phyloP scores from a whole-genome alignment of 2,797 vertebrate species.

The Sebastes ruberrimus region DNA sequence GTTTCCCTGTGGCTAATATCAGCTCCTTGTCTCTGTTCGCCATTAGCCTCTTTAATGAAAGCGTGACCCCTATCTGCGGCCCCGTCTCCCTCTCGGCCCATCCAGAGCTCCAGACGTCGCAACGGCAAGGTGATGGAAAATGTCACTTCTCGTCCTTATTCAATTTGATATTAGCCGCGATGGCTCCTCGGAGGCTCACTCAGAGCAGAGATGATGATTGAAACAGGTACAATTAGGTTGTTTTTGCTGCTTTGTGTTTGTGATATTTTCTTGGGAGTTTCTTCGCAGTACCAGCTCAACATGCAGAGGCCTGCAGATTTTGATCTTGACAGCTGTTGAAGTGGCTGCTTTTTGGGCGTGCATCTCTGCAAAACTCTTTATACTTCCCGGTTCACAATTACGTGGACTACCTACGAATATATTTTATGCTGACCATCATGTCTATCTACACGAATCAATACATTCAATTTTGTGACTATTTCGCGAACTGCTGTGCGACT shows the following conservation, averaged over 20 bases:
- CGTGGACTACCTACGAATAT: too few relatives aligned
- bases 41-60: slow-evolving; percentile 73
- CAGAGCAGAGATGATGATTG: not conserved
- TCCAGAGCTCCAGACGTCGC: slow-evolving; percentile 31
- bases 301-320: not conserved
- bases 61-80: slow-evolving; percentile 52
- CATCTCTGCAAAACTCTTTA: too few relatives aligned
- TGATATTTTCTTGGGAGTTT: not conserved
- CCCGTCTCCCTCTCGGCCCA: slow-evolving; percentile 36
- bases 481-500: too few relatives aligned
- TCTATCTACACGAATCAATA: too few relatives aligned
- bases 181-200: slow-evolving; percentile 28
- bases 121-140: slow-evolving; percentile 49
- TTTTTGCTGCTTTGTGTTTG: not conserved
- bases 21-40: slow-evolving; percentile 51
- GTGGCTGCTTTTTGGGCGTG: too few relatives aligned
- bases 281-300: not conserved
- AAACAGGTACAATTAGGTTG: not conserved
- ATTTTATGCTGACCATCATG: too few relatives aligned
- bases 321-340: not conserved
- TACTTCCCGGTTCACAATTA: too few relatives aligned
- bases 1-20: slow-evolving; percentile 64
- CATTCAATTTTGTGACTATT: too few relatives aligned
- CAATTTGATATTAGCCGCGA: slow-evolving; percentile 35
- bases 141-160: slow-evolving; percentile 59